Percentiles rank a stretch among this genome's conserved stretches.
Evolutionary conservation across 2,797 vertebrate genomes (phyloP).

Genomic region (Sardinella longiceps): DNA sequence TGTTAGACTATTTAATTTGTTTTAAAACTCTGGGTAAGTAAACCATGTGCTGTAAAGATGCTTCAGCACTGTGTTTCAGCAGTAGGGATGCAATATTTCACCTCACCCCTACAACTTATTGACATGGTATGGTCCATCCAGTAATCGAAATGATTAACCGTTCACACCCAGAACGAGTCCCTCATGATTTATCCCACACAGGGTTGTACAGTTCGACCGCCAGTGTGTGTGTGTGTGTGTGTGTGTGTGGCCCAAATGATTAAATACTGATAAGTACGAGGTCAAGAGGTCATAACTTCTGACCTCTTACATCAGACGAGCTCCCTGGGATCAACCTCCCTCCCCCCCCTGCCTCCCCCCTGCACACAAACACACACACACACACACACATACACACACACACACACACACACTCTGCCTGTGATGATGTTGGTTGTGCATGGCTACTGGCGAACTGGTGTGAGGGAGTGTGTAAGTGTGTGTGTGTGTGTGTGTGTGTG

Average conservation of each 20-base stretch:
- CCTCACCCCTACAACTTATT: slow-evolving; percentile 10
- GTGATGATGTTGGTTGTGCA: not conserved
- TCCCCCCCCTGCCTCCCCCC: not conserved
- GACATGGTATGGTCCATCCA: not conserved
- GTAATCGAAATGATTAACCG: not conserved
- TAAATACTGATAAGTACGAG: not conserved
- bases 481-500: too few relatives aligned
- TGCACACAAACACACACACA: too few relatives aligned
- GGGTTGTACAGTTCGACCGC: not conserved
- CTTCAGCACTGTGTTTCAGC: too few relatives aligned
- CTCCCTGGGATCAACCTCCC: not conserved
- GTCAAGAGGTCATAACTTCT: not conserved
- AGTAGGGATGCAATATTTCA: slow-evolving; percentile 18
- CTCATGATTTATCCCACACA: not conserved
- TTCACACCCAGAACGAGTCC: not conserved
- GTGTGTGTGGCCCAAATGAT: not conserved
- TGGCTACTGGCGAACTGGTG: too few relatives aligned
- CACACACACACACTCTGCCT: too few relatives aligned
- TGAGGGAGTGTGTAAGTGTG: too few relatives aligned
- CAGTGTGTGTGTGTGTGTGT: too few relatives aligned
- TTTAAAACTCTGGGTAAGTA: too few relatives aligned
- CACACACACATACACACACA: too few relatives aligned
- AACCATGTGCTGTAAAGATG: not conserved
- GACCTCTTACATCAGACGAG: not conserved
- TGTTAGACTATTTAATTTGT: too few relatives aligned